These are phyloP conservation scores for Drosophila tanythrix DNA, from an alignment of 2,888 invertebrate species.

Conservation along the genomic window DNA sequence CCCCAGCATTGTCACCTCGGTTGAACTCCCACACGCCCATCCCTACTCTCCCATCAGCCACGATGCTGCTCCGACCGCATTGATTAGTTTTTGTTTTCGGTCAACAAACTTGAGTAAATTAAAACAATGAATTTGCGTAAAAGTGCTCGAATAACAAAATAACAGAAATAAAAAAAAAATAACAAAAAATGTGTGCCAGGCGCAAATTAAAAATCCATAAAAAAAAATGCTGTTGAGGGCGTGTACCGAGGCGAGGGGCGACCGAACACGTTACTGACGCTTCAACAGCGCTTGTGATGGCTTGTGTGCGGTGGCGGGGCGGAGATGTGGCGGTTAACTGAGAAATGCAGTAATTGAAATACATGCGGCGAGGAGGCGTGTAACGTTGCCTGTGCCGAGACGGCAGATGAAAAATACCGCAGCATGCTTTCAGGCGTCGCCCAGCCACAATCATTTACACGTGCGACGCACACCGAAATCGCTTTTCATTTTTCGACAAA, in stretches of 20 bases:
- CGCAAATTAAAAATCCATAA: conserved; percentile 72
- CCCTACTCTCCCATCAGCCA: not conserved
- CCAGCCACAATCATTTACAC: conserved; percentile 68
- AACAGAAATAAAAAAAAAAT: conserved; percentile 5
- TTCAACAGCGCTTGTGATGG: conserved; percentile 9
- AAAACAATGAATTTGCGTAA: conserved; percentile 79
- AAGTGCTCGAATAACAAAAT: conserved; percentile 50
- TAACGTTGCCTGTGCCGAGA: conserved; percentile 25
- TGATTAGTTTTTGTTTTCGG: conserved; percentile 78
- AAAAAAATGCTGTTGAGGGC: conserved; percentile 37
- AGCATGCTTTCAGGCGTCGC: conserved; percentile 53
- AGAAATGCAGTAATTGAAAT: conserved; percentile 79
- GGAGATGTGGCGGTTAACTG: conserved; percentile 33
- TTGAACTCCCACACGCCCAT: not conserved
- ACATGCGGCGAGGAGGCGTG: conserved; percentile 71
- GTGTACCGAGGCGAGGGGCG: conserved; percentile 12
- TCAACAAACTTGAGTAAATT: conserved; percentile 78
- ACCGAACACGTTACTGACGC: conserved; percentile 32
- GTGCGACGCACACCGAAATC: conserved; percentile 39
- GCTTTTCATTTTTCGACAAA: not conserved
- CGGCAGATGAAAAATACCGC: conserved; percentile 25
- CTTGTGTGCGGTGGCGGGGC: conserved; percentile 4
- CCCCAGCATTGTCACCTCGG: conserved; percentile 56
- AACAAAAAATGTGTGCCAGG: conserved; percentile 45
- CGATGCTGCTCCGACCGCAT: conserved; percentile 35